Conservation (phyloP, 2,797 vertebrate genomes). For the Amblyopsis hoosieri region DNA sequence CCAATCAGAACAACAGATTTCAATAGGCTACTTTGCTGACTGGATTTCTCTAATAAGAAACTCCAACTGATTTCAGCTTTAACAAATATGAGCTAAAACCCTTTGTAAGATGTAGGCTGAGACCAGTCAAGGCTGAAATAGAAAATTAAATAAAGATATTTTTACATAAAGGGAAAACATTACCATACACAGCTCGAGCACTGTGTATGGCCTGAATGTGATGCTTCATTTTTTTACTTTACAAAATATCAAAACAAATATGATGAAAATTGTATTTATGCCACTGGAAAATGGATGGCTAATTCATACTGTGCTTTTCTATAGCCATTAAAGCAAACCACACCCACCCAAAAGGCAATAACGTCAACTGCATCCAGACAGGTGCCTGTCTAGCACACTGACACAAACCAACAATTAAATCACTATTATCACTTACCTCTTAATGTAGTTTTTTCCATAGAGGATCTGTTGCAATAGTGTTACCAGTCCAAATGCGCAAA, state of each 20-base stretch:
- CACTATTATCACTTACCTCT: slow-evolving; percentile 83
- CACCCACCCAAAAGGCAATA: slow-evolving; percentile 16
- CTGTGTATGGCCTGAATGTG: slow-evolving; percentile 82
- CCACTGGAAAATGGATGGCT: slow-evolving; percentile 71
- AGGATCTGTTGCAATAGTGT: slow-evolving; percentile 97
- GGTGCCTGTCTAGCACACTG: slow-evolving; percentile 14
- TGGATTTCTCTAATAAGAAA: slow-evolving; percentile 27
- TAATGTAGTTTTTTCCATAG: slow-evolving; percentile 95
- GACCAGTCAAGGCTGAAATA: slow-evolving; percentile 74
- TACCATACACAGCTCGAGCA: slow-evolving; percentile 75
- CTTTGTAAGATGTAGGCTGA: slow-evolving; percentile 77
- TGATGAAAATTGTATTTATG: slow-evolving; percentile 66
- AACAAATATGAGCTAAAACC: slow-evolving; percentile 52
- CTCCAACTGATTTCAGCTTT: slow-evolving; percentile 34
- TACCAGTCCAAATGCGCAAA: slow-evolving; percentile 97
- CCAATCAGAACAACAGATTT: slow-evolving; percentile 60
- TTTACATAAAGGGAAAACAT: slow-evolving; percentile 58
- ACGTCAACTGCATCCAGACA: slow-evolving; percentile 20
- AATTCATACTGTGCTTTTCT: slow-evolving; percentile 68
- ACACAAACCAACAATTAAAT: slow-evolving; percentile 2
- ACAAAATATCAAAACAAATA: slow-evolving; percentile 62
- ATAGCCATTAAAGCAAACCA: slow-evolving; percentile 49
- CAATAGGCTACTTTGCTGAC: slow-evolving; percentile 25
- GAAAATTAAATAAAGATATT: slow-evolving; percentile 66
- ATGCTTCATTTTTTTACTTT: slow-evolving; percentile 68